phyloP scores from a whole-genome alignment of 2,888 invertebrate species.

The Smittia aterrima region DNA sequence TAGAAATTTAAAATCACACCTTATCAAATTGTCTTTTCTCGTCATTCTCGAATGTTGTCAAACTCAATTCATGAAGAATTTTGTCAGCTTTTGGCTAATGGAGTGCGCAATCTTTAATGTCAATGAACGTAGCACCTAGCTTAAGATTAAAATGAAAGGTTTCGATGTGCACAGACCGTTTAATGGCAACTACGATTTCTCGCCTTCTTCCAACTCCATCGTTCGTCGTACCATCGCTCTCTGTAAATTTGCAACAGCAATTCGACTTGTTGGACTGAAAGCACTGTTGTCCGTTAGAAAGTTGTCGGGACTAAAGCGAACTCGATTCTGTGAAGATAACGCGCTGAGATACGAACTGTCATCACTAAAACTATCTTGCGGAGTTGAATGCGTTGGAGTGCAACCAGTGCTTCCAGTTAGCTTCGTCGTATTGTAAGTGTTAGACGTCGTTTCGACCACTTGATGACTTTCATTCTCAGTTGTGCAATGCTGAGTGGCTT shows the following conservation, averaged over 20 bases:
- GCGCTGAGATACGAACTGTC: slow-evolving; percentile 89
- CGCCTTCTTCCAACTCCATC: slow-evolving; percentile 18
- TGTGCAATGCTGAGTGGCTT: slow-evolving; percentile 50
- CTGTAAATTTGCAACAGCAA: background rate
- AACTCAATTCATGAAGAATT: background rate
- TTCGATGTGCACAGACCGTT: background rate
- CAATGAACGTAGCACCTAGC: slow-evolving; percentile 1
- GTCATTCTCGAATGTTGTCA: background rate
- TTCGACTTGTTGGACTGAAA: slow-evolving; percentile 26
- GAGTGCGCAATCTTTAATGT: background rate
- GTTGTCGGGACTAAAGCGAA: slow-evolving; percentile 73
- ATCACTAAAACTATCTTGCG: slow-evolving; percentile 79
- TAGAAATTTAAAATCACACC: background rate
- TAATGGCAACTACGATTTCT: background rate
- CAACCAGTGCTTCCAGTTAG: slow-evolving; percentile 57
- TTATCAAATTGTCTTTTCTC: background rate
- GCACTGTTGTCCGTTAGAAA: slow-evolving; percentile 9
- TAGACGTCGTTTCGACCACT: slow-evolving; percentile 51
- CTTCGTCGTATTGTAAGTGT: background rate
- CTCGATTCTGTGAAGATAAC: slow-evolving; percentile 68
- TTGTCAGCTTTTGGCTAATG: background rate
- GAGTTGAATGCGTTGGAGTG: slow-evolving; percentile 80
- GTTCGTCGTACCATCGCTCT: background rate
- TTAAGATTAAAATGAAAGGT: background rate
- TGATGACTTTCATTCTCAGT: slow-evolving; percentile 48